phyloP scores from a whole-genome alignment of 2,888 invertebrate genomes.

The Patella ulyssiponensis region DNA sequence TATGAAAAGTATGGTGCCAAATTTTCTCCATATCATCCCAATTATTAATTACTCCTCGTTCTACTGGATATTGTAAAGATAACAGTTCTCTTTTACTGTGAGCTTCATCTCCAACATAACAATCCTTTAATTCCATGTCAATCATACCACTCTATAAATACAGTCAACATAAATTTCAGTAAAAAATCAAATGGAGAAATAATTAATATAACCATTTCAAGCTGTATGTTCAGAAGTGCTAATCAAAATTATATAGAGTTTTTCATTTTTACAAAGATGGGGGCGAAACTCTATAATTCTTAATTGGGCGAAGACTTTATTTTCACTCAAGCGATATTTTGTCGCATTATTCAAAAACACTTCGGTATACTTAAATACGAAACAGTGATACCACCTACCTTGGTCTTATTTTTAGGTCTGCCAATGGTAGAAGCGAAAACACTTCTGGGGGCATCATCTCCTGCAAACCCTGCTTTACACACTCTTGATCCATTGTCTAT shows the following conservation, averaged over 20 bases:
- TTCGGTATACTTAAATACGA: no score
- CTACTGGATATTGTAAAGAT: constrained; percentile 60
- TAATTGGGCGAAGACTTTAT: no score
- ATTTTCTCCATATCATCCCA: constrained; percentile 69
- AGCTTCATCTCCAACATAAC: constrained; percentile 32
- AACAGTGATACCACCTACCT: no score
- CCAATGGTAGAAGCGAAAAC: constrained; percentile 63
- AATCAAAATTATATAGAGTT: no score
- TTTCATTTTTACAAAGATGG: no score
- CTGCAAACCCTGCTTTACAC: constrained; percentile 65
- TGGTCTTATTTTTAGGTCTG: constrained; percentile 60
- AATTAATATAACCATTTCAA: no score
- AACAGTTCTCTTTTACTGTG: constrained; percentile 68
- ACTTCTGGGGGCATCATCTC: constrained; percentile 60
- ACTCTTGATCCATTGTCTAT: constrained; percentile 87
- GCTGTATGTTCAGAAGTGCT: no score
- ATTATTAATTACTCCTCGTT: constrained; percentile 63
- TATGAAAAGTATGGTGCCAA: constrained; percentile 37
- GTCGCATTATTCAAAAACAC: no score
- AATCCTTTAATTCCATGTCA: constrained; percentile 87
- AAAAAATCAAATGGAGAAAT: no score
- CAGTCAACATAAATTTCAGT: not conserved
- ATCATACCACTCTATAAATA: constrained; percentile 80
- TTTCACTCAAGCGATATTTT: no score
- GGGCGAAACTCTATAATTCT: no score